A percentile compares a stretch with the other conserved stretches of the same genome.
phyloP scores from a whole-genome alignment of 2,113 vertebrate genomes.

The Cavia aperea region DNA sequence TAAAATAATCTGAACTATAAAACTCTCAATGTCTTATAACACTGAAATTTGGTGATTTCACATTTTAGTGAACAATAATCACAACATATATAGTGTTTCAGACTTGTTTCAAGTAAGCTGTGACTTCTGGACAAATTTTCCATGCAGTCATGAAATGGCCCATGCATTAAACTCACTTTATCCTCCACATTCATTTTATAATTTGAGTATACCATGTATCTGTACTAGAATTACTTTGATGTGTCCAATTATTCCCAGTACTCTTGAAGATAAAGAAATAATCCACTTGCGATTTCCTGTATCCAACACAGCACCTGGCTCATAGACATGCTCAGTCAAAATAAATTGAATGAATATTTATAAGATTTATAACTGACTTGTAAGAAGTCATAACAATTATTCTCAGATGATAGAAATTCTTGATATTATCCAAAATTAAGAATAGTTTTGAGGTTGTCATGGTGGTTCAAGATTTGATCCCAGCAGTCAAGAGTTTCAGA shows the following conservation, averaged over 20 bases:
- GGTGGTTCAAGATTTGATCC: no score
- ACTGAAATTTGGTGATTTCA: neutral
- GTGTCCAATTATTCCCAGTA: neutral
- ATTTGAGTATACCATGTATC: neutral
- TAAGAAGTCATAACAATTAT: neutral
- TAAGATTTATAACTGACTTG: neutral
- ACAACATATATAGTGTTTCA: neutral
- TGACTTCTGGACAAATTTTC: neutral
- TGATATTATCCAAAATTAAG: neutral
- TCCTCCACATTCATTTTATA: neutral
- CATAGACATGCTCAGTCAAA: neutral
- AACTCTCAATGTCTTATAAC: neutral
- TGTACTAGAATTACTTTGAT: neutral
- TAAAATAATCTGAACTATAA: neutral
- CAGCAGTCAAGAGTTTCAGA: no score
- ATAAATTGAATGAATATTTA: neutral
- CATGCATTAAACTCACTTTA: neutral
- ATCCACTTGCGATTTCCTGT: neutral
- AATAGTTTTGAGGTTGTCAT: neutral
- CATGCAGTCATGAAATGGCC: neutral
- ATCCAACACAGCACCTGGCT: neutral
- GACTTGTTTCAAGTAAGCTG: neutral
- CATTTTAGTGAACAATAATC: neutral
- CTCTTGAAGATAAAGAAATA: neutral
- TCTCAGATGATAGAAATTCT: neutral